These are phyloP conservation scores for Hymenopus coronatus DNA, from an alignment of 2,888 invertebrate species.

Conservation along the genomic window DNA sequence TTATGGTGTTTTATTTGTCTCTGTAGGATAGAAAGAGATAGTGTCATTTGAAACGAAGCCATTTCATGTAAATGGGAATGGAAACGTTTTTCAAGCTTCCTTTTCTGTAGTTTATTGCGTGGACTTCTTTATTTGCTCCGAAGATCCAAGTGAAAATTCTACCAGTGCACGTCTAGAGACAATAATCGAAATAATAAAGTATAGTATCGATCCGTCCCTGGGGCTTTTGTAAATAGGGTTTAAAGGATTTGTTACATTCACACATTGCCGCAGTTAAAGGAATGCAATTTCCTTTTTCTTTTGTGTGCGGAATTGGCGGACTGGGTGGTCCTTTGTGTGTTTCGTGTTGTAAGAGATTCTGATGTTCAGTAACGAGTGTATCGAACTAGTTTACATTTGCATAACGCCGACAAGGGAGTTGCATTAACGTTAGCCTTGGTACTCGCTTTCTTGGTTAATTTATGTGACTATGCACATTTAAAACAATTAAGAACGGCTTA, in stretches of 20 bases:
- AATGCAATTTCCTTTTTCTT: not conserved
- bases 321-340: not conserved
- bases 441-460: not conserved
- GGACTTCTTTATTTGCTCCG: not conserved
- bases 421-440: not conserved
- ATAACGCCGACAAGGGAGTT: not conserved
- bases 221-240: not conserved
- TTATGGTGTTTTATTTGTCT: not conserved
- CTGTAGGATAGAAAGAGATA: not conserved
- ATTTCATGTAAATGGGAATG: not conserved
- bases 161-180: not conserved
- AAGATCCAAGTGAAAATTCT: not conserved
- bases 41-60: not conserved
- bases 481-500: not conserved
- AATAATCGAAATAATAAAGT: not conserved
- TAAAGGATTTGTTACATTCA: not conserved
- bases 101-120: not conserved
- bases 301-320: not conserved
- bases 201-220: not conserved
- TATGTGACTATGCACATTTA: not conserved
- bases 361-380: not conserved
- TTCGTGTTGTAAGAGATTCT: not conserved
- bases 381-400: not conserved
- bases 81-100: not conserved
- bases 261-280: not conserved